phyloP scores from a whole-genome alignment of 2,113 vertebrate genomes.

The Rhagologus leucostigma region DNA sequence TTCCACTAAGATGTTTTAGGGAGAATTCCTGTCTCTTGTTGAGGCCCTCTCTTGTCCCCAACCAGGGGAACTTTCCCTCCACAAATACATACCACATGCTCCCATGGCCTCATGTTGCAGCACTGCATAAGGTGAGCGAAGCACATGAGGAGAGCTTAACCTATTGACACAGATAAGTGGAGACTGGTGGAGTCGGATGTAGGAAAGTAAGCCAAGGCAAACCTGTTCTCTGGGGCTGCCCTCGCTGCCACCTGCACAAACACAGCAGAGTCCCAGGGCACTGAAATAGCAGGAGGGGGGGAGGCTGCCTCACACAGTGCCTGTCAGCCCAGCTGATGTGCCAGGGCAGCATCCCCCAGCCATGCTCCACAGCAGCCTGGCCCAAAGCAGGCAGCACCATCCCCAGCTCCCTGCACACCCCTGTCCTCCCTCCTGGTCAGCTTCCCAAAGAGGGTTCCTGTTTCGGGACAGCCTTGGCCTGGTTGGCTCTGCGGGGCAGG shows the following conservation, averaged over 20 bases:
- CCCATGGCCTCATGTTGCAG: not conserved
- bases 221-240: not conserved
- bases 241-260: not conserved
- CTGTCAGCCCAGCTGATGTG: not conserved
- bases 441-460: not conserved
- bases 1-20: not conserved
- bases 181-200: not conserved
- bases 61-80: not conserved
- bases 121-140: not conserved
- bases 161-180: not conserved
- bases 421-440: not conserved
- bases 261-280: not conserved
- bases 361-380: not conserved
- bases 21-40: not conserved
- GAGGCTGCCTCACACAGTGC: not conserved
- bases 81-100: not conserved
- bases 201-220: not conserved
- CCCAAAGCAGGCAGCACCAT: not conserved
- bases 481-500: not conserved
- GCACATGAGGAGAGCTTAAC: not conserved
- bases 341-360: not conserved
- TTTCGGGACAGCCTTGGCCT: not conserved
- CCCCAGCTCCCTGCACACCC: too few relatives aligned
- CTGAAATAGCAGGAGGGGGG: not conserved
- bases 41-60: not conserved